Percentiles rank a stretch among this genome's conserved stretches.
Conservation (phyloP, 2,797 vertebrate species). For the Sebastes minor region DNA sequence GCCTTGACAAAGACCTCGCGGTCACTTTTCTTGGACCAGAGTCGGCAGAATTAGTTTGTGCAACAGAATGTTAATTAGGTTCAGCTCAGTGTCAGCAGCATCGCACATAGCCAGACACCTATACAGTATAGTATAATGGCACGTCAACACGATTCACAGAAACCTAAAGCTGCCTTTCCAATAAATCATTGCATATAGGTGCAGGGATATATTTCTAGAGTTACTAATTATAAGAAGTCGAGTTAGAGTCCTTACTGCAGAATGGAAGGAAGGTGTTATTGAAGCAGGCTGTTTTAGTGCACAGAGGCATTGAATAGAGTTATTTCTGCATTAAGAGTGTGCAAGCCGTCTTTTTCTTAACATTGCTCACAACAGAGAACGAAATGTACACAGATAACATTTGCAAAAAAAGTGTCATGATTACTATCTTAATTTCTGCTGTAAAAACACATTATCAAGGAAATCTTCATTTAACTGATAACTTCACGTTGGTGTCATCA, state of each 20-base stretch:
- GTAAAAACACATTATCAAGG: slow-evolving; percentile 4
- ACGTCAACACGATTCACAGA: not conserved
- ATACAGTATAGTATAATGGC: not conserved
- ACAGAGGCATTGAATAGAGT: too few relatives aligned
- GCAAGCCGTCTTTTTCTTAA: not conserved
- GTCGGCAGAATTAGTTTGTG: not conserved
- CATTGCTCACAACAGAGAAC: not conserved
- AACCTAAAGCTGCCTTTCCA: not conserved
- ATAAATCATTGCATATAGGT: slow-evolving; percentile 5
- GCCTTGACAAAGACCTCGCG: not conserved
- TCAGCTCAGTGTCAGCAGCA: not conserved
- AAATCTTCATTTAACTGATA: slow-evolving; percentile 45
- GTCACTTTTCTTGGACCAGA: not conserved
- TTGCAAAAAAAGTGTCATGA: not conserved
- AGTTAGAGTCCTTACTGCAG: not conserved
- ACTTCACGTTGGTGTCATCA: slow-evolving; percentile 39
- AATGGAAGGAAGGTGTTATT: not conserved
- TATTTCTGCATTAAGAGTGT: not conserved
- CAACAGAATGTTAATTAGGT: slow-evolving; percentile 5
- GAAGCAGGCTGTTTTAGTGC: not conserved
- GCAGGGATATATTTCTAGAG: not conserved
- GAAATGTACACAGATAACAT: not conserved
- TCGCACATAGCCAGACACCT: not conserved
- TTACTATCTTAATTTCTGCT: slow-evolving; percentile 28
- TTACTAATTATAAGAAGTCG: not conserved